A percentile compares a stretch with the other conserved stretches of the same genome.
phyloP scores from a whole-genome alignment of 2,113 vertebrate species.

The Rousettus leschenaultii region DNA sequence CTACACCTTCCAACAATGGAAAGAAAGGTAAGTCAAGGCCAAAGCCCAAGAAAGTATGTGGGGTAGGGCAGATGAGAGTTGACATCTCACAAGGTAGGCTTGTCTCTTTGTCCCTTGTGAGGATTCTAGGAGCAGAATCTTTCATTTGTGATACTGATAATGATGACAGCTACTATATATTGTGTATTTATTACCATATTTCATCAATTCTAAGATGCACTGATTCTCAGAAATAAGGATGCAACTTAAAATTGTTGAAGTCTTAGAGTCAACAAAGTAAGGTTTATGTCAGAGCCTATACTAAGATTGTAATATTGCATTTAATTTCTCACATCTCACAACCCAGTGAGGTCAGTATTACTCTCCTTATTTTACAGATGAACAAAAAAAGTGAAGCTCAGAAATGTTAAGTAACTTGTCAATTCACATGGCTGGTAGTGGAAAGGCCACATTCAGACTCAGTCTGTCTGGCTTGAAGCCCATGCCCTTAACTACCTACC shows the following conservation, averaged over 20 bases:
- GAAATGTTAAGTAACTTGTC: slow-evolving; percentile 33
- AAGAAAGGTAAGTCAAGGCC: slow-evolving; percentile 92
- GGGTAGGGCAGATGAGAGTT: background rate
- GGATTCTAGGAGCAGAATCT: background rate
- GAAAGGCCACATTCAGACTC: background rate
- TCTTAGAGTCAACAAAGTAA: background rate
- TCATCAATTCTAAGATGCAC: background rate
- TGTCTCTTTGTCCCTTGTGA: background rate
- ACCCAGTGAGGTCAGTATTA: background rate
- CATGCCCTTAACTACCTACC: background rate
- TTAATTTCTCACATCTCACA: slow-evolving; percentile 16
- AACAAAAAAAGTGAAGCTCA: background rate
- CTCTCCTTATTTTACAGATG: background rate
- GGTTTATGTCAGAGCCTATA: background rate
- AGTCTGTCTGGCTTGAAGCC: background rate
- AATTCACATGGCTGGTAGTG: background rate
- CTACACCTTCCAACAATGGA: slow-evolving; percentile 97
- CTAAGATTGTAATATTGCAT: background rate
- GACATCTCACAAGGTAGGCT: background rate
- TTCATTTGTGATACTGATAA: background rate
- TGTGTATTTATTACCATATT: background rate
- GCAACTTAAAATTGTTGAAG: background rate
- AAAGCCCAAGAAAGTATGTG: background rate
- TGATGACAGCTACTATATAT: background rate
- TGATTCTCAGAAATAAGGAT: background rate